These are phyloP conservation scores for Siphamia tubifer DNA, from an alignment of 2,113 vertebrate species.

Conservation along the genomic window DNA sequence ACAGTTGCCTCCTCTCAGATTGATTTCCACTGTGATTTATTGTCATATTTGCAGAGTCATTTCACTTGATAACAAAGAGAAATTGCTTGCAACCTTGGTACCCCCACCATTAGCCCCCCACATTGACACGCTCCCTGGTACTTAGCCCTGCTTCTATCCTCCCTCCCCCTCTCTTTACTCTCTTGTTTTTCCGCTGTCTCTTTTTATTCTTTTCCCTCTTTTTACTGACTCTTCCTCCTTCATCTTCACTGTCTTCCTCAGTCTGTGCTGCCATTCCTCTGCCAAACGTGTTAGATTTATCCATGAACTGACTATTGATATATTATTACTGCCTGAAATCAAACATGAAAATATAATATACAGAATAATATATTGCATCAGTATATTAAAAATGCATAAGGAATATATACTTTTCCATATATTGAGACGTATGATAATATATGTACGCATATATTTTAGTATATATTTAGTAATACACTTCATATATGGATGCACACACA, in stretches of 20 bases:
- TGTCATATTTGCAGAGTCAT: conserved; percentile 99
- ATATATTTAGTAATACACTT: too few relatives aligned
- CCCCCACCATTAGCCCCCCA: conserved; percentile 75
- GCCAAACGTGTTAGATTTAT: too few relatives aligned
- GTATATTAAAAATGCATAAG: too few relatives aligned
- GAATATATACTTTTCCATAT: too few relatives aligned
- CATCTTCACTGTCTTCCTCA: conserved; percentile 47
- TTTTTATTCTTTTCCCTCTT: conserved; percentile 44
- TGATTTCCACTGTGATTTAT: conserved; percentile 99
- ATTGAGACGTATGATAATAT: too few relatives aligned
- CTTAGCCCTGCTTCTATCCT: conserved; percentile 43
- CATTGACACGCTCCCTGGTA: conserved; percentile 60
- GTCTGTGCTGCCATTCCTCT: conserved; percentile 27
- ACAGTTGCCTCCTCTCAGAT: conserved; percentile 97
- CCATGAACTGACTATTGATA: too few relatives aligned
- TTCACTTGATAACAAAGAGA: conserved; percentile 99
- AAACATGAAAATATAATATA: too few relatives aligned
- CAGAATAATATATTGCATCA: too few relatives aligned
- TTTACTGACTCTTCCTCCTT: conserved; percentile 37
- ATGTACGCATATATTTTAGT: too few relatives aligned
- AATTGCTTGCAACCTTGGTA: conserved; percentile 86
- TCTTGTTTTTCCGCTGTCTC: conserved; percentile 50
- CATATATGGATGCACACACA: too few relatives aligned
- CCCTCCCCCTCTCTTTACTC: conserved; percentile 25
- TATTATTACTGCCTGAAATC: too few relatives aligned